Evolutionary conservation across 2,113 vertebrate species (phyloP).

Genomic region (Orthonyx spaldingii): DNA sequence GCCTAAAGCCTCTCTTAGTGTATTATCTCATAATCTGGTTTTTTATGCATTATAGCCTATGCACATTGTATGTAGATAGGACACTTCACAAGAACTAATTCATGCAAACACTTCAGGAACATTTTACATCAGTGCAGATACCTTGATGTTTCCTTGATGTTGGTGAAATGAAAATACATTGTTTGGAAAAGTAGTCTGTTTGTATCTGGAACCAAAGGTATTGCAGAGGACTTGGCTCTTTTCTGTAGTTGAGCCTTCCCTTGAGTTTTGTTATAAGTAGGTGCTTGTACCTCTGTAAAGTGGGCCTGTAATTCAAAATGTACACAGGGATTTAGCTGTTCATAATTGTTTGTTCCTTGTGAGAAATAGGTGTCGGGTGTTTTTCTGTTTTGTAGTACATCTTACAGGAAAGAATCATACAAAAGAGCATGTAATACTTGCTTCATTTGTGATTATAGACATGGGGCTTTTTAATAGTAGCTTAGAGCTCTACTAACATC

Average conservation of each 20-base stretch:
- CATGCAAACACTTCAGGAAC: not conserved
- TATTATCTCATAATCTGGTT: not conserved
- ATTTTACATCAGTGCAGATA: not conserved
- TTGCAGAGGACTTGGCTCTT: not conserved
- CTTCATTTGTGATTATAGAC: not conserved
- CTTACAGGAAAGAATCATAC: not conserved
- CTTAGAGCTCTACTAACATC: not conserved
- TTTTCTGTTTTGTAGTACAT: not conserved
- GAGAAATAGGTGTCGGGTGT: accelerated
- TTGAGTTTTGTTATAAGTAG: not conserved
- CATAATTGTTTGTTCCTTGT: not conserved
- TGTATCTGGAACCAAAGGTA: not conserved
- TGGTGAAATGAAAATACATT: not conserved
- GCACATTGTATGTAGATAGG: too few relatives aligned
- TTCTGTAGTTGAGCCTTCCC: not conserved
- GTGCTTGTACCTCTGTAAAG: not conserved
- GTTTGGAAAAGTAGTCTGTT: not conserved
- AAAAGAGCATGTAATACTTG: not conserved
- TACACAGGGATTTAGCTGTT: not conserved
- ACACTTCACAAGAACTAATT: not conserved
- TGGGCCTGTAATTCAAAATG: not conserved
- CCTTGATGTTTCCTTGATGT: not conserved
- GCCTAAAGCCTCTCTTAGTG: not conserved
- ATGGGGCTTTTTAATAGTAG: not conserved
- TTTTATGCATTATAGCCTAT: not conserved